Evolutionary conservation across 2,888 invertebrate genomes (phyloP), one percentile per base, ranked within the genome.

Genomic region (Drosophila anomelani): DNA sequence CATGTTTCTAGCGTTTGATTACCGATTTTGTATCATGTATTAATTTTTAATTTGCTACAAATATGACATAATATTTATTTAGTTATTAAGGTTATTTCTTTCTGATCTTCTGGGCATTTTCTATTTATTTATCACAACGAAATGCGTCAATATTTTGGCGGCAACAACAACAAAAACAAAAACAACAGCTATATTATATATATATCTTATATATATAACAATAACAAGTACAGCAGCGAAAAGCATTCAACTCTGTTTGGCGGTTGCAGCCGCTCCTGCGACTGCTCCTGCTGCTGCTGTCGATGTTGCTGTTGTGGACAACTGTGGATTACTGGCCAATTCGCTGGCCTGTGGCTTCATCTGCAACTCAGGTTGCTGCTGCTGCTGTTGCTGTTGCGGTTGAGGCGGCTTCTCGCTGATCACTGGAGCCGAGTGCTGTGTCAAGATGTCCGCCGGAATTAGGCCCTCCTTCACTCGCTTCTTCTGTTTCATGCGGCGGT

Each of bases 401-500:
- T 74, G 74, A 38, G 79, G 63, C 51, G 72, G 79, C 70, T 80
- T 85, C 51, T 85, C 77, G 56, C 55, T 70, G 71, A 80, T 77
- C 57, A 74, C 80, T 64, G 78, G 56, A 46, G 78, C 17, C 58
- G 64, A 76, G 54, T 85, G 85, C 55, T 85, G 89, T n/a, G 77
- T 71, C 13, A 94, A 91, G 20, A 94, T 92, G 79, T 95, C 95
- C 46, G 94, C 93, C 17, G 95, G 94, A 77, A 97, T 95, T 9
- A 97, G 93, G 0, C 98, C 98, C 90, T 98, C 98, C 93, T 98
- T 98, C 94, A 98, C 97, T 77, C 98, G 94, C 92, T 99, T 98
- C 94, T 98, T 98, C 92, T 98, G 98, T 92, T 99, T 99, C 99
- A 99, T 99, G 86, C 99, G 94, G 81, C 99, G 94, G 92, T 99